Percentiles rank a stretch among this genome's conserved stretches.
Conservation (phyloP, 2,797 vertebrate genomes). For the Neosalanx taihuensis region DNA sequence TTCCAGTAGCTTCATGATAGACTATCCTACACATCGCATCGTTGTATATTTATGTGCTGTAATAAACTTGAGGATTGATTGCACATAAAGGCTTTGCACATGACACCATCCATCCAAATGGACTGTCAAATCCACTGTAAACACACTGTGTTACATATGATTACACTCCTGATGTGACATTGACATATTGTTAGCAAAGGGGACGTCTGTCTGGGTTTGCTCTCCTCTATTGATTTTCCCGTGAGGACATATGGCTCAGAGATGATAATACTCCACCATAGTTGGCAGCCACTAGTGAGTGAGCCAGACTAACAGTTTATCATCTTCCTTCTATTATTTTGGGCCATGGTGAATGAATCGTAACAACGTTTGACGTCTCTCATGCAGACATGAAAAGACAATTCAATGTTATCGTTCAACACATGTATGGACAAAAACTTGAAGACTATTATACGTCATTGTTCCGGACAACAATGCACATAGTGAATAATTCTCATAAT, state of each 20-base stretch:
- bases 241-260: constrained; percentile 27
- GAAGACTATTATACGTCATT: not conserved
- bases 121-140: constrained; percentile 10
- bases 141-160: constrained; percentile 26
- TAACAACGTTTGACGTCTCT: not conserved
- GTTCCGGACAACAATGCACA: too few species aligned
- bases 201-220: constrained; percentile 31
- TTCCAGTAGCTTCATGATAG: not conserved
- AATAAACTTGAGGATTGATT: constrained; percentile 20
- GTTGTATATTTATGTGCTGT: constrained; percentile 14
- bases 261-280: constrained; percentile 16
- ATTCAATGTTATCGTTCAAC: not conserved
- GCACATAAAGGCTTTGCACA: constrained; percentile 2
- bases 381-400: not conserved
- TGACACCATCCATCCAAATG: constrained; percentile 23
- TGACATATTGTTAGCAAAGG: constrained; percentile 29
- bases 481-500: too few species aligned
- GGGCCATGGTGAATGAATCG: not conserved
- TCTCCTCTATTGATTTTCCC: constrained; percentile 32
- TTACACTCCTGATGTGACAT: constrained; percentile 27
- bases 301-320: not conserved
- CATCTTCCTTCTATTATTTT: not conserved
- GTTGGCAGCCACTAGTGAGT: not conserved
- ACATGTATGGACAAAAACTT: not conserved
- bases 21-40: not conserved